Evolutionary conservation across 2,797 vertebrate genomes (phyloP).

Genomic region (Pangasius krempfi): DNA sequence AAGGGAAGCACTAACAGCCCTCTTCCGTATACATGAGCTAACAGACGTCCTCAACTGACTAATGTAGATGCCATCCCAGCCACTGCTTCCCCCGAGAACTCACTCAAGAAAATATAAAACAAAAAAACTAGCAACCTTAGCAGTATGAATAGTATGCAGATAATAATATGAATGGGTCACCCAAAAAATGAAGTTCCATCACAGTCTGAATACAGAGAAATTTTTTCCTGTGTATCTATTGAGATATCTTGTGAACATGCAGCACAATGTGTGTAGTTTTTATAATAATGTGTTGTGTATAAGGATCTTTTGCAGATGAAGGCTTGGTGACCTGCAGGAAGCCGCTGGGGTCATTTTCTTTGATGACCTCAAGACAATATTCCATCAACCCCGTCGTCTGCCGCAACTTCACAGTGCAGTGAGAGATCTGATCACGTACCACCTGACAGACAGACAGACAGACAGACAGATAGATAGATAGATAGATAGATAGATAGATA

Average conservation of each 20-base stretch:
- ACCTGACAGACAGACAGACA: constrained; percentile 74
- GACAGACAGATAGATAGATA: constrained; percentile 13
- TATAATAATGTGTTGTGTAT: not conserved
- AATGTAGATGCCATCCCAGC: not conserved
- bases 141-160: not conserved
- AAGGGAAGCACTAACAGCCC: not conserved
- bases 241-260: not conserved
- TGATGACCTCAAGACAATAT: constrained; percentile 98
- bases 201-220: not conserved
- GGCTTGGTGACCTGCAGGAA: constrained; percentile 88
- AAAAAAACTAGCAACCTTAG: not conserved
- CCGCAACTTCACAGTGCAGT: constrained; percentile 96
- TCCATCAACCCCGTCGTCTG: constrained; percentile 99
- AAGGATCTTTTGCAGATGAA: not conserved
- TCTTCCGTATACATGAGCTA: not conserved
- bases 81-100: not conserved
- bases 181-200: not conserved
- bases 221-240: not conserved
- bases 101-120: not conserved
- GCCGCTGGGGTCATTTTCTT: constrained; percentile 98
- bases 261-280: not conserved
- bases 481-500: constrained; percentile 17
- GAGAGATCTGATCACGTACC: constrained; percentile 96
- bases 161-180: not conserved
- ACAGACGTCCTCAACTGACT: not conserved